These are phyloP conservation scores for Proales similis DNA, from an alignment of 1,140 invertebrate genomes.

Conservation along the genomic window DNA sequence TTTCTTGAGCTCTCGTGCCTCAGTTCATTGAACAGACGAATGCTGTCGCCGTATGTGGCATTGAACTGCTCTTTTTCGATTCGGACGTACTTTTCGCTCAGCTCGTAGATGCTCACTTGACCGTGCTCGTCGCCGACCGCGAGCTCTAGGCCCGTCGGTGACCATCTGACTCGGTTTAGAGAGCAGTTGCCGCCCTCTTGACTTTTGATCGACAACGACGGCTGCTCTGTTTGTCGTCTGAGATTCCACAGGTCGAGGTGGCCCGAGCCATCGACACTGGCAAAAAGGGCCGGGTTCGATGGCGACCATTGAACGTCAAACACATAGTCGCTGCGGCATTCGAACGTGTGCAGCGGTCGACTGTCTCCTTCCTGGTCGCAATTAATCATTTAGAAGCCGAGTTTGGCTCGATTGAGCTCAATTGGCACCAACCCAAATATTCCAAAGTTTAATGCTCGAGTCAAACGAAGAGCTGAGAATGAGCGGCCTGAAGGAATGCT, in stretches of 20 bases:
- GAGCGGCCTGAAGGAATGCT: no score
- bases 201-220: constrained; percentile 65
- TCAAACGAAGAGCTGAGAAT: constrained; percentile 94
- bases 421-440: constrained; percentile 66
- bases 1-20: no score
- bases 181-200: constrained; percentile 73
- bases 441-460: constrained; percentile 98
- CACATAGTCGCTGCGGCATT: constrained; percentile 94
- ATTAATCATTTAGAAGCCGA: neutral
- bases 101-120: constrained; percentile 88
- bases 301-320: constrained; percentile 97
- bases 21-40: no score
- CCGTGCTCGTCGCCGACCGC: constrained; percentile 86
- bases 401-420: neutral
- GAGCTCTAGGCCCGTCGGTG: constrained; percentile 79
- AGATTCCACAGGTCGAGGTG: constrained; percentile 91
- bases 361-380: constrained; percentile 60
- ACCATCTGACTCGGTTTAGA: constrained; percentile 85
- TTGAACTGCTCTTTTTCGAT: no score
- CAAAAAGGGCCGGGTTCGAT: constrained; percentile 90
- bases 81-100: constrained; percentile 63
- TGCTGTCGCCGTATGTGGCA: no score
- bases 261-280: constrained; percentile 84
- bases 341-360: constrained; percentile 88
- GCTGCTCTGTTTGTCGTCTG: constrained; percentile 83